These are phyloP conservation scores for Phenacoccus solenopsis DNA, from an alignment of 1,140 invertebrate species.

Conservation along the genomic window DNA sequence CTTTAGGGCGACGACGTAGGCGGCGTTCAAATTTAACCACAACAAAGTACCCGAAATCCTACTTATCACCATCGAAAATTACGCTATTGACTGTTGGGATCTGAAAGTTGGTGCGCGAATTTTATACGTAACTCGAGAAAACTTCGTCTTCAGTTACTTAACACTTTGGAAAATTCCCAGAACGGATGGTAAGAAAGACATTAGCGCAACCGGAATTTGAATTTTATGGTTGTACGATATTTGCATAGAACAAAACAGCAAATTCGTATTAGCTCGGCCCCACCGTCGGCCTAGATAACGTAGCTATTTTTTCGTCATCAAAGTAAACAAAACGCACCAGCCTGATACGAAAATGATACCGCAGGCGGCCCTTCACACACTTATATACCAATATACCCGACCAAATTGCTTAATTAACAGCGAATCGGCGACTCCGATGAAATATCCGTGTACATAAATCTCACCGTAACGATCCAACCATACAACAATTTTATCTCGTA, in stretches of 20 bases:
- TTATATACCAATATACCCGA: too few species aligned
- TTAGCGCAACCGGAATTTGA: neutral
- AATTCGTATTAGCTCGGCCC: neutral
- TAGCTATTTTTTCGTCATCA: neutral
- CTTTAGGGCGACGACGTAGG: neutral
- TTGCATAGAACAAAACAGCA: neutral
- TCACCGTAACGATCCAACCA: too few species aligned
- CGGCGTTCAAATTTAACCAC: constrained; percentile 3
- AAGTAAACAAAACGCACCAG: too few species aligned
- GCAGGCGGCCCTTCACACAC: too few species aligned
- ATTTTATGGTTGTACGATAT: neutral
- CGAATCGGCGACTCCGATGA: too few species aligned
- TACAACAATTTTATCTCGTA: too few species aligned
- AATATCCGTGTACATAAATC: too few species aligned
- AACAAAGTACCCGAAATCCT: neutral
- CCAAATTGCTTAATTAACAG: too few species aligned
- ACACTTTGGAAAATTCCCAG: constrained; percentile 1
- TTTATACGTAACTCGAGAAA: neutral
- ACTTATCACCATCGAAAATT: neutral
- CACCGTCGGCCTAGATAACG: neutral
- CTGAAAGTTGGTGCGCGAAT: neutral
- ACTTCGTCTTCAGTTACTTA: neutral
- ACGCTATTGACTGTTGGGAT: neutral
- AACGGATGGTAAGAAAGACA: constrained; percentile 1
- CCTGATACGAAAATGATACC: too few species aligned